Evolutionary conservation across 92 coral and sea anemone genomes (phyloP), one percentile per base, ranked within the genome.

Genomic region (Meandrina meandrites): DNA sequence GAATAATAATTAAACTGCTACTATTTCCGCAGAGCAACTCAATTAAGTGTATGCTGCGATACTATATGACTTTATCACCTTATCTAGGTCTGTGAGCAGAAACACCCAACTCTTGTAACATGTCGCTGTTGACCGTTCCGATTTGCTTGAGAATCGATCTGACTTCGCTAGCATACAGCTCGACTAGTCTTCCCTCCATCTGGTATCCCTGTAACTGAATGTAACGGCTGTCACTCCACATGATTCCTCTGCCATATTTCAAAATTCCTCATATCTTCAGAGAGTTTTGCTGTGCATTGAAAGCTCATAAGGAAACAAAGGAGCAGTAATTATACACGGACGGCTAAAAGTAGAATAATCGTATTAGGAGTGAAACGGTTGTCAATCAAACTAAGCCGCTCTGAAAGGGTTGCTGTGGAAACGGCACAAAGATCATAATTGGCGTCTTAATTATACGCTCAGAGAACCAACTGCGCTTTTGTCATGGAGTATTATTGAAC

Each of bases 331-430:
- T 71, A 70, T 22, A 83, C 51, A 45, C 48, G 3, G 45, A 19
- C 27, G 14, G 19, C 71, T 35, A 32, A 34, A 69, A 53, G 31
- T n/a, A 15, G 85, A 81, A 45, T 37, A 81, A 81, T 81, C 85
- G 50, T 66, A 48, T 81, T 81, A 83, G 31, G 27, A 31, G 30
- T 83, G 79, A 70, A 81, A 31, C 15, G 31, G 51, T 51, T 83
- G 86, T 48, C 78, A 83, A 48, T 48, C 79, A 83, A 83, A 53
- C 31, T 83, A 71, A 83, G 79, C 48, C 78, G 51, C 79, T 35
- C 31, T 32, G 21, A 32, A 70, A 21, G n/a, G 15, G 86, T 83
- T 75, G 69, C 28, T 79, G 17, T 50, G 79, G 15, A 51, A 73
- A 83, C 86, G 9, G 24, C 78, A n/a, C 79, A 3, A 53, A 37